These are phyloP conservation scores for Cisticola juncidis DNA, from an alignment of 2,113 vertebrate genomes.

Conservation along the genomic window DNA sequence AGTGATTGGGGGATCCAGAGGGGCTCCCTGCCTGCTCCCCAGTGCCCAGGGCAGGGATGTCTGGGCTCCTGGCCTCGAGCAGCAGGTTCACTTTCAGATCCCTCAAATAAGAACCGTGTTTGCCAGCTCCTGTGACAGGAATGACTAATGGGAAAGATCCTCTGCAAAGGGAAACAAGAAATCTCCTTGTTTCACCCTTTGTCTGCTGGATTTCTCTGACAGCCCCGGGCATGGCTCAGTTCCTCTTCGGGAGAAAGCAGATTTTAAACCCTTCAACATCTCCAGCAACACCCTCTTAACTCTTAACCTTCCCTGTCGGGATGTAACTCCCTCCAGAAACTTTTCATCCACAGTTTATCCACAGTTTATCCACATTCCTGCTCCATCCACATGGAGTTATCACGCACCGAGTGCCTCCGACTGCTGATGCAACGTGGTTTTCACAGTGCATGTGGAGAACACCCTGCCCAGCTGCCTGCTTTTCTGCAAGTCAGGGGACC, in stretches of 20 bases:
- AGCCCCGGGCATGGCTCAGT: not conserved
- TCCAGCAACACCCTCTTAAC: not conserved
- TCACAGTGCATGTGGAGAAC: not conserved
- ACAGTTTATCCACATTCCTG: not conserved
- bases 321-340: not conserved
- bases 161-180: conserved; percentile 7
- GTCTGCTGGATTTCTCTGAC: not conserved
- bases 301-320: not conserved
- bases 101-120: conserved; percentile 26
- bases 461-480: not conserved
- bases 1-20: not conserved
- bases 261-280: not conserved
- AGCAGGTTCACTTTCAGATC: conserved; percentile 48
- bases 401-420: not conserved
- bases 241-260: not conserved
- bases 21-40: not conserved
- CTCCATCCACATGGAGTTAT: not conserved
- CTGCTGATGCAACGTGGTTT: not conserved
- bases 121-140: conserved; percentile 51
- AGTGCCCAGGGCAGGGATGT: accelerated
- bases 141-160: conserved; percentile 64
- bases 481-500: not conserved
- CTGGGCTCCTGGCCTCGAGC: not conserved
- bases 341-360: not conserved
- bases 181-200: conserved; percentile 35